Base-by-base conservation (phyloP, 2,888 invertebrate genomes). In the Parasteatoda lunata region DNA sequence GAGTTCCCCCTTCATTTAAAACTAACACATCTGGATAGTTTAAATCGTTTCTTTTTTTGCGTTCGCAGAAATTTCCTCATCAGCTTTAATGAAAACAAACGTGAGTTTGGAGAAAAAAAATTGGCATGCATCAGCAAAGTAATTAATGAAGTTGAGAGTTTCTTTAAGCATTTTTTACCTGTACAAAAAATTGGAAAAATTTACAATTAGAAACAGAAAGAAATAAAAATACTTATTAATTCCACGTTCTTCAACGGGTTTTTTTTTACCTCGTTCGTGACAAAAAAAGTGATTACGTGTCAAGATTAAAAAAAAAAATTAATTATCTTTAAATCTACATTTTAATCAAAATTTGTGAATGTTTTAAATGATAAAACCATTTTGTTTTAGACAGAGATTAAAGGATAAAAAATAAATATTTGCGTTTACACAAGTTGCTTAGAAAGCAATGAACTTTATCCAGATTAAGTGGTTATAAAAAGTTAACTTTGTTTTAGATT, bases 11-110 rank as follows among this genome's bases (percentile, higher is more conserved):
- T 66, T 73, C 72, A 80, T 72, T 80, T 72, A 73, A 71, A 80
- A 72, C 51, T 73, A 71, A 65, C 73, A 52, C 80, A 73, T 73
- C 80, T 80, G 73, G 80, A 15, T 9, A 49, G 51, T 30, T 65
- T 45, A 80, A 72, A 15, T 66, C 49, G 49, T 45, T 65, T 80
- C 48, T 47, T 47, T 47, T 70, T 49, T 49, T 70, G 30, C 71
- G 59, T 71, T 48, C 13, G 51, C 65, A 4, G n/a, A 30, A 30
- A 30, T 30, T 30, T 52, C 65, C 59, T 59, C 72, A 68, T 72
- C 72, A 66, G 47, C 11, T 65, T 73, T 80, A 73, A 80, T 80
- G 80, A 80, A 80, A 80, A 80, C 80, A 80, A 80, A 80, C 80
- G 49, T 72, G 51, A 15, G 8, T 30, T 69, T 69, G 78, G 71